Evolutionary conservation across 2,888 invertebrate species (phyloP).

Genomic region (Notodonta dromedarius): DNA sequence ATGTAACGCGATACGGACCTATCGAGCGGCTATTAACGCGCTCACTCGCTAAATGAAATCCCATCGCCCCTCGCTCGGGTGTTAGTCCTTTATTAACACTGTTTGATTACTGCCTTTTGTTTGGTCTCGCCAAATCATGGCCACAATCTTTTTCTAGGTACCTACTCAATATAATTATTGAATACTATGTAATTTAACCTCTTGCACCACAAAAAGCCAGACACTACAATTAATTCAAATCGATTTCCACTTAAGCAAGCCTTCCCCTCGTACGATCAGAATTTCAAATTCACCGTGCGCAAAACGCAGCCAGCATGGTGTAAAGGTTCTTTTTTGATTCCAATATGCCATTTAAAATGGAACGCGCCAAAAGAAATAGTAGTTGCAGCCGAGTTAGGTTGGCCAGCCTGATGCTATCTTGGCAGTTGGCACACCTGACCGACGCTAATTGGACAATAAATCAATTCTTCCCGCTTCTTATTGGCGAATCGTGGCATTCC

Average conservation of each 20-base stretch:
- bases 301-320: conserved; percentile 75
- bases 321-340: conserved; percentile 82
- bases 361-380: conserved; percentile 81
- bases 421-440: conserved; percentile 85
- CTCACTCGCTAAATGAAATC: conserved; percentile 48
- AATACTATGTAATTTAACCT: conserved; percentile 73
- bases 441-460: conserved; percentile 85
- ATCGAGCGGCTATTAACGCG: conserved; percentile 46
- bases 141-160: conserved; percentile 25
- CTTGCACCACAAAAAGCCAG: conserved; percentile 60
- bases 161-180: no score
- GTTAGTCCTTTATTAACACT: conserved; percentile 17
- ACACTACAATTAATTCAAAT: conserved; percentile 78
- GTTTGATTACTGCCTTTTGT: conserved; percentile 25
- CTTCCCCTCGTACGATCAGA: conserved; percentile 74
- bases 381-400: conserved; percentile 78
- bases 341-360: conserved; percentile 81
- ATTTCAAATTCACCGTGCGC: conserved; percentile 79
- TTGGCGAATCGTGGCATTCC: conserved; percentile 84
- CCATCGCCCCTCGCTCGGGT: conserved; percentile 37
- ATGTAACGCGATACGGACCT: conserved; percentile 43
- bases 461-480: conserved; percentile 84
- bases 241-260: conserved; percentile 78
- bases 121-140: conserved; percentile 7
- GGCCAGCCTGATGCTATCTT: conserved; percentile 83